Evolutionary conservation across 2,113 vertebrate species (phyloP).

Genomic region (Vimba vimba): DNA sequence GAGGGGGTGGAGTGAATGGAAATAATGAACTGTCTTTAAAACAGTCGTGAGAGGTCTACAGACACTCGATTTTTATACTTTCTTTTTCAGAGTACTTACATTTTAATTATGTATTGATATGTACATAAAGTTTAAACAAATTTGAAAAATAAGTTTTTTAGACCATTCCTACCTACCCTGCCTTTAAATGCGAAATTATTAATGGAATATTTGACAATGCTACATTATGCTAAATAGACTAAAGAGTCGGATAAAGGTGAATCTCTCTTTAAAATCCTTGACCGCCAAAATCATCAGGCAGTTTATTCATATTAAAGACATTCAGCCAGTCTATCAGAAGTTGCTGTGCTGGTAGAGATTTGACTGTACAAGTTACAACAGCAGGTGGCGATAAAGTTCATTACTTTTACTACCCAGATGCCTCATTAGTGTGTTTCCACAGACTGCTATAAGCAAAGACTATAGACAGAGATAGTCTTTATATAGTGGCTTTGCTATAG

Average conservation of each 20-base stretch:
- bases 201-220: not conserved
- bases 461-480: no score
- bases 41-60: no score
- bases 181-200: not conserved
- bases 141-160: no score
- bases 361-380: not conserved
- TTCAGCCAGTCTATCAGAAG: not conserved
- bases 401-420: not conserved
- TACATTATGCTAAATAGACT: not conserved
- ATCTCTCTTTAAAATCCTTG: not conserved
- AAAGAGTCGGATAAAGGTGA: not conserved
- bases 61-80: no score
- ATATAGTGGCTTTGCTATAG: no score
- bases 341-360: not conserved
- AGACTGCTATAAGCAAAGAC: no score
- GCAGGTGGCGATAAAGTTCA: slow-evolving; percentile 19
- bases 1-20: no score
- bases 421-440: not conserved
- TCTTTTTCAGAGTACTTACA: no score
- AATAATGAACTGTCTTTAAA: no score
- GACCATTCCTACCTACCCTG: no score
- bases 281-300: not conserved
- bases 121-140: no score
- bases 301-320: not conserved
- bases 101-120: no score